phyloP scores from a whole-genome alignment of 2,797 vertebrate species.

The Myripristis murdjan region DNA sequence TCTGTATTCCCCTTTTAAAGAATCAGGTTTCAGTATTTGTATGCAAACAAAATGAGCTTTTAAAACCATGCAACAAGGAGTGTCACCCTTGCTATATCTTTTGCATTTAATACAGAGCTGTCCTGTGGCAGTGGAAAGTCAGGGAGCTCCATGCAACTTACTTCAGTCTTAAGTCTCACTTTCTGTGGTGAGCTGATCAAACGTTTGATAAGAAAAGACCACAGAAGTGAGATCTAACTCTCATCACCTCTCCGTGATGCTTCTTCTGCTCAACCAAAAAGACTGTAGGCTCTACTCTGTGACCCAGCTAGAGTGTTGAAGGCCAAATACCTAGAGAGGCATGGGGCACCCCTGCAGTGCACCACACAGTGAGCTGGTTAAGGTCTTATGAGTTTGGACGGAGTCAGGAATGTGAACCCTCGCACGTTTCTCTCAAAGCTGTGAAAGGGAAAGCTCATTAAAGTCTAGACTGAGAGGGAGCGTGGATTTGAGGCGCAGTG shows the following conservation, averaged over 20 bases:
- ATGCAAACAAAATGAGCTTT: neutral
- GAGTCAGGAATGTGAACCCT: constrained; percentile 84
- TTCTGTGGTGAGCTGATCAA: neutral
- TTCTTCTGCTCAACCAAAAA: constrained; percentile 38
- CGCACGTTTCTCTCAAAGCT: constrained; percentile 69
- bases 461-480: constrained; percentile 71
- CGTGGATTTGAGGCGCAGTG: constrained; percentile 63
- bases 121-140: neutral
- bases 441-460: constrained; percentile 82
- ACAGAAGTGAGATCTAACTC: neutral
- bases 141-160: neutral
- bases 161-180: constrained; percentile 4
- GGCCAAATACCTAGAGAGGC: constrained; percentile 63
- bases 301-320: constrained; percentile 62
- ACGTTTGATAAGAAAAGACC: neutral
- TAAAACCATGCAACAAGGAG: neutral
- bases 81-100: neutral
- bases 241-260: constrained; percentile 4
- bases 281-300: constrained; percentile 43
- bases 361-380: constrained; percentile 79
- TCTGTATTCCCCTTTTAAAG: neutral
- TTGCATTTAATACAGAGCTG: neutral
- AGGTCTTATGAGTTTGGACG: constrained; percentile 82
- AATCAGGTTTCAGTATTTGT: neutral
- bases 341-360: constrained; percentile 70